Base-by-base conservation (phyloP, 2,797 vertebrate genomes). In the Rhabdomys pumilio region DNA sequence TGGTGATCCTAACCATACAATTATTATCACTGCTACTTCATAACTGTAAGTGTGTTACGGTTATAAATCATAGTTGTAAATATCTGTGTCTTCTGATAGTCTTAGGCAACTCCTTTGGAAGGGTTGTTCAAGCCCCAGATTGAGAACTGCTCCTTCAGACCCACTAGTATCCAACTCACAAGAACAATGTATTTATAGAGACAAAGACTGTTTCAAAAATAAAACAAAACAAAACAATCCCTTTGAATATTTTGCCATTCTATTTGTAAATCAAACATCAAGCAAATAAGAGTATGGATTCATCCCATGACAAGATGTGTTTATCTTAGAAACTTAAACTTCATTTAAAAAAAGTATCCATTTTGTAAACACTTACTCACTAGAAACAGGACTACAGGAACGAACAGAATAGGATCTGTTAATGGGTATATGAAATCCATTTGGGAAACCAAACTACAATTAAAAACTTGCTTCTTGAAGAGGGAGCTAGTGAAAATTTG, bases 151-250 rank as follows among this genome's bases (percentile, higher is more conserved):
- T 61, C 4, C 59, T 63, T 41, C 38, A 95, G 38, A 92, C 34
- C n/a, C 75, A 94, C 12, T 82, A 94, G 81, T 59, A 10, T 44
- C 22, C 34, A 96, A 87, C 26, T 93, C 72, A 92, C 41, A 77
- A 73, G 47, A 93, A 41, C n/a, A 57, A 94, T 79, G 85, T 87
- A 95, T 95, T 3, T 67, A 14, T 31, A 89, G 41, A 95, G 79
- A 75, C 29, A 80, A 89, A 75, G 12, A 85, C 65, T 13, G 67
- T 88, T 67, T 83, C 61, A 80, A 97, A 63, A 96, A 87, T 63
- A 91, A 94, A n/a, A 91, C 29, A 31, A 65, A 13, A 26, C 57
- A 59, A 63, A 65, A 65, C 31, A 82, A 44, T 1, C 24, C 26
- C 44, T 41, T 59, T 29, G 22, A 83, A 20, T 26, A 29, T 24